Base-by-base conservation (phyloP, 2,888 invertebrate species). In the Diarsia brunnea region DNA sequence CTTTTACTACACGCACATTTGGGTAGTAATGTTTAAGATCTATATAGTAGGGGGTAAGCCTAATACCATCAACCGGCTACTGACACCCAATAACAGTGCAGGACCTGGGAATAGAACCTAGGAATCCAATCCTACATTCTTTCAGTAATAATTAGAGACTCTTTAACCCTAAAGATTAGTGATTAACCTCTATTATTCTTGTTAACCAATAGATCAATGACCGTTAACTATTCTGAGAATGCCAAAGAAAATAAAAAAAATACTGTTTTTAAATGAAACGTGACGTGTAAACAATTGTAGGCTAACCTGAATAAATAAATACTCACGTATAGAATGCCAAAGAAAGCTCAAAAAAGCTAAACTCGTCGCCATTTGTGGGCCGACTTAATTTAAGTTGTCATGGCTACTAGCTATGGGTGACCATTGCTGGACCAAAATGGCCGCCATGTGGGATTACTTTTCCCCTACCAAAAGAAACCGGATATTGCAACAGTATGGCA, bases 401-500 rank as follows among this genome's bases (percentile, higher is more conserved):
- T 31, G 31, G 31, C n/a, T n/a, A 38, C n/a, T 12, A 38, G 21
- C 21, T 2, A 61, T 21, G 38, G 5, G 21, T 38, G 16, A 12
- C 38, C 14, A 43, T 38, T 31, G 21, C 14, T 27, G 16, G n/a
- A 43, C 14, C 19, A 58, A 60, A 69, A 69, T 45, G 51, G 51
- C 31, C 12, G 16, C 14, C 31, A 43, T 14, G 4, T 4, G 3
- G 2, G 21, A 47, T 24, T n/a, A 38, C 10, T 19, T 31, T 27
- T 43, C 5, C 21, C 27, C 10, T 8, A 19, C 19, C 14, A 21
- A 10, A 55, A 74, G 43, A 53, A 24, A 75, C 45, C 49, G 43
- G 43, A 64, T 80, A 80, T 73, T 78, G 79, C 31, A 4, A 79
- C 43, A 31, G 43, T 43, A 21, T 10, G 14, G 43, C 79, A 58